A percentile compares a stretch with the other conserved stretches of the same genome.
These are phyloP conservation scores for Pristionchus arcanus DNA, from an alignment of 2,888 invertebrate species.

Conservation along the genomic window DNA sequence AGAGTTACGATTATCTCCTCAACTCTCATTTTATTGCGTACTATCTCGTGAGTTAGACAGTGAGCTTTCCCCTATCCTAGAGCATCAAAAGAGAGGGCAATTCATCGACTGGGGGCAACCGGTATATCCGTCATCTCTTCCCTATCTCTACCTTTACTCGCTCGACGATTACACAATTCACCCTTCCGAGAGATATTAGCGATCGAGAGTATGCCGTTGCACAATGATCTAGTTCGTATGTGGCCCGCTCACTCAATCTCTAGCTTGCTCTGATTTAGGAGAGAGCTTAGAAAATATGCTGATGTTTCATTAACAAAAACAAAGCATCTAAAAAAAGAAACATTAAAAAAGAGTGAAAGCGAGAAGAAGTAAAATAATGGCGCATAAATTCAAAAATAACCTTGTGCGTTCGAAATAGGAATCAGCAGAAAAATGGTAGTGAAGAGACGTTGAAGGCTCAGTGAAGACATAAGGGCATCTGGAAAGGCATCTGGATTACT, in stretches of 20 bases:
- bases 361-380: background rate
- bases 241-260: too few species aligned
- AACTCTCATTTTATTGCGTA: background rate
- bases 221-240: background rate
- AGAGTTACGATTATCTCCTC: background rate
- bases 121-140: background rate
- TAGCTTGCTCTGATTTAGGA: background rate
- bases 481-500: background rate
- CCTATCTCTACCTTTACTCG: background rate
- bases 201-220: background rate
- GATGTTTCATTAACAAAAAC: too few species aligned
- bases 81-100: conserved; percentile 33
- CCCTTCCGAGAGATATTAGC: background rate
- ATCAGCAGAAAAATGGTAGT: conserved; percentile 2
- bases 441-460: background rate
- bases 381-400: background rate
- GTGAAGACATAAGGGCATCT: conserved; percentile 20
- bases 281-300: background rate
- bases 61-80: background rate
- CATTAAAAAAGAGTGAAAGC: background rate
- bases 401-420: background rate
- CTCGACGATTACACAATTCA: background rate
- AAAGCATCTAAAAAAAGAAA: too few species aligned
- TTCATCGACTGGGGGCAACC: conserved; percentile 13
- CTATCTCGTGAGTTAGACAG: background rate